Evolutionary conservation across 2,797 vertebrate genomes (phyloP).

Genomic region (Enteromius radiatus): DNA sequence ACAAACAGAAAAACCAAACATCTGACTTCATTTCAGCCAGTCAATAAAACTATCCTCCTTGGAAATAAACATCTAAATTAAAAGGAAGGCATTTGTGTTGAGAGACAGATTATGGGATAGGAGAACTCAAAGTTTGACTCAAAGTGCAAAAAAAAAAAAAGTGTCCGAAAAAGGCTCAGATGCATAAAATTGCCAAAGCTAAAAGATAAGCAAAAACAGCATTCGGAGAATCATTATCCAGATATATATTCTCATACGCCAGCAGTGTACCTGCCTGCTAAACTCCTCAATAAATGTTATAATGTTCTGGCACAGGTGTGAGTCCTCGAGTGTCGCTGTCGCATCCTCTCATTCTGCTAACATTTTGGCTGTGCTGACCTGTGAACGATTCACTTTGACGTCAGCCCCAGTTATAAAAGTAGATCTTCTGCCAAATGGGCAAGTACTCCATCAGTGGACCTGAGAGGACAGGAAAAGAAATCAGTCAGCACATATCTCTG

Average conservation of each 20-base stretch:
- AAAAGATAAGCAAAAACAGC: not conserved
- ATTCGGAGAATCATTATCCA: conserved; percentile 7
- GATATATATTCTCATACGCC: not conserved
- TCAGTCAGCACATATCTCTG: conserved; percentile 20
- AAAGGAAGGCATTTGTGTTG: conserved; percentile 17
- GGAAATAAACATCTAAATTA: not conserved
- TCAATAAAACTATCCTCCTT: conserved; percentile 19
- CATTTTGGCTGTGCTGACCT: conserved; percentile 17
- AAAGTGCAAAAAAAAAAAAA: conserved; percentile 12
- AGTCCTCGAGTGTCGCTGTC: not conserved
- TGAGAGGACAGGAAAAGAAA: conserved; percentile 64
- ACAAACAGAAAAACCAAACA: not conserved
- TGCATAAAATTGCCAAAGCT: conserved; percentile 7
- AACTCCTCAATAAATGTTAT: not conserved
- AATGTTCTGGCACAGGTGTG: conserved; percentile 40
- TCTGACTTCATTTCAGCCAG: conserved; percentile 30
- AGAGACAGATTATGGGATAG: not conserved
- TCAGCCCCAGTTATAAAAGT: conserved; percentile 97
- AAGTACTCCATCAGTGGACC: conserved; percentile 97
- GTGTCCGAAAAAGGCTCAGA: conserved; percentile 16
- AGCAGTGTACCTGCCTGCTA: not conserved
- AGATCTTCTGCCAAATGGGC: conserved; percentile 97
- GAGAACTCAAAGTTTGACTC: not conserved
- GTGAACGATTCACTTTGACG: conserved; percentile 27
- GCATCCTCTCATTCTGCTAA: conserved; percentile 13